Evolutionary conservation across 2,797 vertebrate species (phyloP).

Genomic region (Octomys mimax): DNA sequence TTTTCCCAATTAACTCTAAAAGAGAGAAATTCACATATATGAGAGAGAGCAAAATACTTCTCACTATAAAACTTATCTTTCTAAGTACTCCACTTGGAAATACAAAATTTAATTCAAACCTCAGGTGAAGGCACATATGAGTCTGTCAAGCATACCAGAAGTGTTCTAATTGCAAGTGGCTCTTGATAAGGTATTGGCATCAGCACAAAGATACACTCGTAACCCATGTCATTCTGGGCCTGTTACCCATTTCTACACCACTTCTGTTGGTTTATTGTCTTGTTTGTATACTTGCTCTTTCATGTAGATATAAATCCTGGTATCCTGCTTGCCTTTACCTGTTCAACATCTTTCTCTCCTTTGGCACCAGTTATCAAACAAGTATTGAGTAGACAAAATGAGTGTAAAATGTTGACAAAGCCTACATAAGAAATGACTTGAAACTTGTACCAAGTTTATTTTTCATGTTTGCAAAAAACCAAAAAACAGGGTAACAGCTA

Average conservation of each 20-base stretch:
- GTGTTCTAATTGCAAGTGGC: neutral
- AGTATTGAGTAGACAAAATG: neutral
- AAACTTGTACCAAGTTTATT: neutral
- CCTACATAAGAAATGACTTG: accelerated
- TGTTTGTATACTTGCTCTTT: neutral
- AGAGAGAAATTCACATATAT: neutral
- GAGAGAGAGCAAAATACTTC: neutral
- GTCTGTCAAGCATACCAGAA: neutral
- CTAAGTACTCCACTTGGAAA: neutral
- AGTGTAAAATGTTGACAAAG: neutral
- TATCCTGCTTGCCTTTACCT: accelerated
- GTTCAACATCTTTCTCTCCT: no score
- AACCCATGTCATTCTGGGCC: accelerated
- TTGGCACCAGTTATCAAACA: neutral
- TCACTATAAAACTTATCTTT: neutral
- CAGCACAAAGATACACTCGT: accelerated
- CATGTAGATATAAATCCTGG: neutral
- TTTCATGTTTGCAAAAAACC: neutral
- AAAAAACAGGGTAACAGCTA: no score
- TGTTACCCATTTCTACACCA: neutral
- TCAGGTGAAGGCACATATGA: neutral
- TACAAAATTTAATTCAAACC: neutral
- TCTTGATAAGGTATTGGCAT: no score
- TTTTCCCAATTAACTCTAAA: neutral
- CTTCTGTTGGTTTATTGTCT: no score